Percentiles rank a stretch among this genome's conserved stretches.
phyloP scores from a whole-genome alignment of 2,113 vertebrate species.

The Hepsetus odoe region DNA sequence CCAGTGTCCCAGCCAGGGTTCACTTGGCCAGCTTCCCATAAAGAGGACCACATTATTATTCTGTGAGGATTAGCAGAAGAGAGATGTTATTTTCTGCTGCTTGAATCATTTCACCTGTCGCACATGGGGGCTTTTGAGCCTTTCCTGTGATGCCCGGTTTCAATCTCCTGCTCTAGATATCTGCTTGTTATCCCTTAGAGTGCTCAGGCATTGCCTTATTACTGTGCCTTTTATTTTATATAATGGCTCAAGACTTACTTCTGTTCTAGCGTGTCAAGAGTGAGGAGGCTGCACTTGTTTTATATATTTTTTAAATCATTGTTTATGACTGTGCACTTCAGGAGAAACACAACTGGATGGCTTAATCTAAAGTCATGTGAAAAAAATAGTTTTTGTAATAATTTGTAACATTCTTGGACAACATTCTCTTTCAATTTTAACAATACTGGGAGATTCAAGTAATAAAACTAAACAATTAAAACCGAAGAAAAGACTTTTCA shows the following conservation, averaged over 20 bases:
- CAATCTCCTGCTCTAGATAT: not conserved
- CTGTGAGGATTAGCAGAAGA: conserved; percentile 33
- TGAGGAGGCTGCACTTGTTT: conserved; percentile 1
- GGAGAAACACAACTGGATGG: not conserved
- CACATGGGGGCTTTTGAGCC: conserved; percentile 4
- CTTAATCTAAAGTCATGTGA: too few relatives aligned
- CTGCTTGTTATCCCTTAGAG: not conserved
- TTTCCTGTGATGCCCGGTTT: conserved; percentile 9
- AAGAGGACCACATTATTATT: conserved; percentile 3
- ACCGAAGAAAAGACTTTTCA: too few relatives aligned
- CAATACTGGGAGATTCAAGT: too few relatives aligned
- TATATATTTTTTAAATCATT: not conserved
- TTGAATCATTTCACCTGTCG: conserved; percentile 36
- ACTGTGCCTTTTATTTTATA: conserved; percentile 7
- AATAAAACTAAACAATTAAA: too few relatives aligned
- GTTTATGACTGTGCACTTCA: not conserved
- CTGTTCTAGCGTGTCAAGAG: conserved; percentile 7
- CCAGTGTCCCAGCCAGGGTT: not conserved
- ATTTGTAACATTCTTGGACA: too few relatives aligned
- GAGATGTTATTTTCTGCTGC: conserved; percentile 24
- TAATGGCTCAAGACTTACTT: not conserved
- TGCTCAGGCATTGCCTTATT: not conserved
- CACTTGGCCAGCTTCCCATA: conserved; percentile 38
- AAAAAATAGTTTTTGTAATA: too few relatives aligned
- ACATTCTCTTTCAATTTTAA: too few relatives aligned